Evolutionary conservation across 2,113 vertebrate species (phyloP), one percentile per base, ranked within the genome.

Genomic region (Symphodus melops): DNA sequence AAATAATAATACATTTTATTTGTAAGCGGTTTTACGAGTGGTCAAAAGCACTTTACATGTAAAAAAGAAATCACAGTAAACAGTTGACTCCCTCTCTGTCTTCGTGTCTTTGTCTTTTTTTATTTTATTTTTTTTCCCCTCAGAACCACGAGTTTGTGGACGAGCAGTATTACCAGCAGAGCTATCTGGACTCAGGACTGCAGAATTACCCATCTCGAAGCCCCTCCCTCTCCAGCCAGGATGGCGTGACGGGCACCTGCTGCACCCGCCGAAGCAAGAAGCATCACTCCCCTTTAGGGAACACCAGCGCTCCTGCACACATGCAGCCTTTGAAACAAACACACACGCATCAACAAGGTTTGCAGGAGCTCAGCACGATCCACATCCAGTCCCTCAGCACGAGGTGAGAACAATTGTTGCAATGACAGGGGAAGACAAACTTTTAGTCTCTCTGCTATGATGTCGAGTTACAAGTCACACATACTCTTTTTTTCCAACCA

Each of bases 81-180:
- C n/a, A n/a, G n/a, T n/a, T n/a, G 48, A 61, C 23, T 62, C 42
- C 37, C 49, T 62, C 23, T 65, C 10, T 41, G 2, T 46, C 13
- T 57, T 3, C 0, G 23, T 41, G n/a, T 51, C 25, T 71, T 58
- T 61, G 13, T 64, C 28, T 54, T 53, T 62, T 1, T 53, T 39
- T 51, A n/a, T n/a, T n/a, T n/a, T n/a, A n/a, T n/a, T n/a, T n/a
- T n/a, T n/a, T n/a, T n/a, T n/a, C n/a, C n/a, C n/a, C n/a, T 4
- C 11, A 99, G 98, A 99, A 99, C 94, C 98, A 99, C 0, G 97
- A 99, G 93, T 99, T 99, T 90, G 96, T 98, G 82, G 97, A 99
- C 0, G 96, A 98, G 90, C 97, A 97, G 89, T 94, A 98, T 81
- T 99, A 97, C 12, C 97, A 99, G 90, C 97, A 99, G 94, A 98